These are phyloP conservation scores for Chelidonichthys spinosus DNA, from an alignment of 2,797 vertebrate genomes.

Conservation along the genomic window DNA sequence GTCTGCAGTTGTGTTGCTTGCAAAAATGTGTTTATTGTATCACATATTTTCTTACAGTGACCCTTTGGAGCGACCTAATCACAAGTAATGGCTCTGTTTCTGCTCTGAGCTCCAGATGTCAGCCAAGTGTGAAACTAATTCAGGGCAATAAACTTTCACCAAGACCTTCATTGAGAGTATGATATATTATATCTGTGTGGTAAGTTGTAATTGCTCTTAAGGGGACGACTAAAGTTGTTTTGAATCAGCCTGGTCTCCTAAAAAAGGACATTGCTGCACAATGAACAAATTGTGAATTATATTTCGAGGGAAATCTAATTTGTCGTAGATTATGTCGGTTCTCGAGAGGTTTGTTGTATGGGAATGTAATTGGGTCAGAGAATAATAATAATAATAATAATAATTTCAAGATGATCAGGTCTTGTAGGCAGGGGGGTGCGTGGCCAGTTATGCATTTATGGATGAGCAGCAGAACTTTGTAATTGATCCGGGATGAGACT, in stretches of 20 bases:
- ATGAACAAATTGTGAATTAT: too few species aligned
- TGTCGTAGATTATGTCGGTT: too few species aligned
- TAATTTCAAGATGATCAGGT: too few species aligned
- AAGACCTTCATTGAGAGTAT: neutral
- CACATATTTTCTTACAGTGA: slow-evolving; percentile 34
- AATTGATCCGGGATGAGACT: too few species aligned
- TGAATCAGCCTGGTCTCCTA: neutral
- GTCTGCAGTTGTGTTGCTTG: slow-evolving; percentile 37
- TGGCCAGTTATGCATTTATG: too few species aligned
- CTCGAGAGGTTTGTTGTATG: too few species aligned
- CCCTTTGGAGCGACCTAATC: slow-evolving; percentile 17
- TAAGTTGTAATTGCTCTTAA: neutral
- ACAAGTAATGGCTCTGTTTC: slow-evolving; percentile 15
- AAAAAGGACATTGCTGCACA: too few species aligned
- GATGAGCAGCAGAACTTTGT: too few species aligned
- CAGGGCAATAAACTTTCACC: neutral
- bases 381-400: too few species aligned
- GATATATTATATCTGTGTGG: neutral
- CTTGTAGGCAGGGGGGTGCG: too few species aligned
- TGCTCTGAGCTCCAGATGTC: slow-evolving; percentile 10
- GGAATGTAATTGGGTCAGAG: too few species aligned
- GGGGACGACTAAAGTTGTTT: neutral
- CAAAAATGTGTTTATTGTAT: slow-evolving; percentile 59
- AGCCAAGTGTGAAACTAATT: slow-evolving; percentile 18
- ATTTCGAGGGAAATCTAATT: too few species aligned